Evolutionary conservation across 1,140 invertebrate species (phyloP), one percentile per base, ranked within the genome.

Genomic region (Mya arenaria): DNA sequence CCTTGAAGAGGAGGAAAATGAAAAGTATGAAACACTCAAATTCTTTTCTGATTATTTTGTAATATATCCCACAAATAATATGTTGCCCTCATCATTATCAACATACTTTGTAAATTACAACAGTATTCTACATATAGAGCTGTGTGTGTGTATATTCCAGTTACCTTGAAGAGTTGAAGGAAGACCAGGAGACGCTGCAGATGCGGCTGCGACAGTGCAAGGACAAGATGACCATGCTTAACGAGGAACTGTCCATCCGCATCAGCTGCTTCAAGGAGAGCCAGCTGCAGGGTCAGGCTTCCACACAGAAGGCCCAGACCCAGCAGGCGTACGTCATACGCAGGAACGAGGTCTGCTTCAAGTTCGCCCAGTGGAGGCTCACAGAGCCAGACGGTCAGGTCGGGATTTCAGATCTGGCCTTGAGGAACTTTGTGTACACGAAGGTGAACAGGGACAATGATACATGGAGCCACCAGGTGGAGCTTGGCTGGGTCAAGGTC

Each of bases 361-460:
- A 99, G 92, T 97, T 98, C 92, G 98, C 98, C n/a, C 96, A 98
- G 85, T 99, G 99, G 99, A 93, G 98, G 69, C 94, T 99, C 32
- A 99, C 98, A 0, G 98, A 99, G 92, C 96, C 96, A 6, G 98
- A 99, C 94, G 98, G 99, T 0, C 98, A 99, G 92, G 95, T 99
- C 62, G 98, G 98, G 62, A 98, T 99, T 84, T 97, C 98, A 2
- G 98, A 99, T 94, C 94, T 99, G 48, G 96, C 98, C 28, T 95
- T 99, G 0, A 97, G 97, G 68, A 99, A 99, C 92, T 99, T 99
- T 92, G 94, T 99, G 93, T 97, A 99, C 91, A 99, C 97, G 0
- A 99, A 99, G 92, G 98, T 97, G 48, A 98, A 97, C 3, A 97
- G 98, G 88, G 98, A 97, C 84, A 98, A 99, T 89, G 98, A 99